Evolutionary conservation across 2,888 invertebrate genomes (phyloP).

Genomic region (Clanis bilineata): DNA sequence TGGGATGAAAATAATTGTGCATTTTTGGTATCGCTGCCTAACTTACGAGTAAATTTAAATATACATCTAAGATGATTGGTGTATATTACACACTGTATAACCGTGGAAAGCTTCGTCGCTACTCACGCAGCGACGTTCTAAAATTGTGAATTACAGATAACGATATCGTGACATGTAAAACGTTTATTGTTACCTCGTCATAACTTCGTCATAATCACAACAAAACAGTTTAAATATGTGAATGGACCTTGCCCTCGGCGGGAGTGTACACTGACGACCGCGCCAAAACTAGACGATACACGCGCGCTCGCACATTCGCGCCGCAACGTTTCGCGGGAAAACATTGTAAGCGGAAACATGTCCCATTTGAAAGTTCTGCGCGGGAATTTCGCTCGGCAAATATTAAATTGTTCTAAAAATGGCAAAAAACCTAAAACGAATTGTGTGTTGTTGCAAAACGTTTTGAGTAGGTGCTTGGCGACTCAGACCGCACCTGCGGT

Average conservation of each 20-base stretch:
- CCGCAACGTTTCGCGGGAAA: slow-evolving; percentile 53
- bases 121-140: background rate
- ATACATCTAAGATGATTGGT: no score
- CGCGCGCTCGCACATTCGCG: slow-evolving; percentile 51
- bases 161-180: slow-evolving; percentile 32
- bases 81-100: no score
- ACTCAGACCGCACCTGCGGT: slow-evolving; percentile 59
- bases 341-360: slow-evolving; percentile 63
- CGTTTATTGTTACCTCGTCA: slow-evolving; percentile 45
- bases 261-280: slow-evolving; percentile 44
- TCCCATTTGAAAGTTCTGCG: slow-evolving; percentile 74
- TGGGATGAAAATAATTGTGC: no score
- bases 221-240: slow-evolving; percentile 48
- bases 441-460: slow-evolving; percentile 32
- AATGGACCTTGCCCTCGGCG: slow-evolving; percentile 66
- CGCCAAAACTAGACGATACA: slow-evolving; percentile 58
- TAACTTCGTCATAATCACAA: slow-evolving; percentile 42
- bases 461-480: slow-evolving; percentile 51
- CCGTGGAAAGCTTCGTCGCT: no score
- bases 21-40: no score
- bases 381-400: slow-evolving; percentile 66
- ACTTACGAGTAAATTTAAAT: no score
- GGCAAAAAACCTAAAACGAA: slow-evolving; percentile 43
- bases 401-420: slow-evolving; percentile 55
- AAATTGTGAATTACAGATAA: slow-evolving; percentile 39